Evolutionary conservation across 2,888 invertebrate genomes (phyloP).

Genomic region (Chironomus riparius): DNA sequence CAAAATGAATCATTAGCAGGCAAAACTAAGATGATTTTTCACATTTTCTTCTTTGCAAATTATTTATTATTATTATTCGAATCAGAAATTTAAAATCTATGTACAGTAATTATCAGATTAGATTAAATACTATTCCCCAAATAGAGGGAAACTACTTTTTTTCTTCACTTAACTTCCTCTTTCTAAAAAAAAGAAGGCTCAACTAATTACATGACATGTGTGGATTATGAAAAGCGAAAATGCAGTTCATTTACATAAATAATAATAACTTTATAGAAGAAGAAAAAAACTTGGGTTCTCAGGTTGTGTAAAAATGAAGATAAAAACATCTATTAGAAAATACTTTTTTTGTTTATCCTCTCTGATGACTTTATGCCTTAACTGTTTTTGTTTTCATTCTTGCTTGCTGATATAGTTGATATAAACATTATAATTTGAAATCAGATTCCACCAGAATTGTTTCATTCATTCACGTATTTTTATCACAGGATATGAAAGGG

Average conservation of each 20-base stretch:
- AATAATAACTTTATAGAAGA: neutral
- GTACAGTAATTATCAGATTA: neutral
- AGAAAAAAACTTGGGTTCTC: too few species aligned
- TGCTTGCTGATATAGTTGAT: too few species aligned
- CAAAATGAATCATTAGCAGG: too few species aligned
- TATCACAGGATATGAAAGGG: neutral
- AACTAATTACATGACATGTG: neutral
- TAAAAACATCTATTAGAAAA: too few species aligned
- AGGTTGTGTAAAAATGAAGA: too few species aligned
- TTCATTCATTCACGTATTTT: neutral
- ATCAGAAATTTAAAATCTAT: neutral
- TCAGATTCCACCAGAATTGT: neutral
- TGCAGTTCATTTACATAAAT: neutral
- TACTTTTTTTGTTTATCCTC: too few species aligned
- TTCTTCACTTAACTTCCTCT: neutral
- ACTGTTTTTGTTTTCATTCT: too few species aligned
- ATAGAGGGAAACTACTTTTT: neutral
- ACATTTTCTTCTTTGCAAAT: neutral
- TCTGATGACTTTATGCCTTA: too few species aligned
- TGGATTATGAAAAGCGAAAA: neutral
- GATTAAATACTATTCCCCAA: neutral
- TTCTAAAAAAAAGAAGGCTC: neutral
- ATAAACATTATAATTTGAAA: too few species aligned
- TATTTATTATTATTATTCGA: neutral
- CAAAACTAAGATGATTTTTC: too few species aligned